Base-by-base conservation (phyloP, 2,888 invertebrate species). In the Allacma fusca region DNA sequence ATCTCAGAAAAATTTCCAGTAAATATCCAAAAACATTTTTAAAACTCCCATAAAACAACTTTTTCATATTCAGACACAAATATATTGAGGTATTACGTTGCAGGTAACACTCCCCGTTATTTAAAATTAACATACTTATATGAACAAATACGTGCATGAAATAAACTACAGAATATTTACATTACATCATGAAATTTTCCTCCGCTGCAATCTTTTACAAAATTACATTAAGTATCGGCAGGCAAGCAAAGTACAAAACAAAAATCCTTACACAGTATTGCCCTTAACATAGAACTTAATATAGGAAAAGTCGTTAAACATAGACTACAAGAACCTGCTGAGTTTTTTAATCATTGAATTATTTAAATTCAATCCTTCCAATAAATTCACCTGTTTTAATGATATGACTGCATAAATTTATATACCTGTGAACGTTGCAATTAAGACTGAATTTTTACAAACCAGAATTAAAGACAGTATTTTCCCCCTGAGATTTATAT, bases 61-160 rank as follows among this genome's bases (percentile, higher is more conserved):
- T n/a, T 50, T 50, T 50, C 50, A 2, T 50, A 5, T 9, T 19
- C n/a, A 50, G 19, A 50, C 50, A 50, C 26, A 23, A 23, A 65
- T 29, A 65, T 28, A 12, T 19, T 65, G 65, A 65, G 65, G 65
- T 65, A 65, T 65, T 65, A 65, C 65, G 65, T 26, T 65, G n/a
- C 24, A 29, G 65, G 65, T 65, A 65, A 65, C 65, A 65, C 65
- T 65, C 24, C 65, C 26, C 28, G 65, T 62, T 62, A 19, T 50
- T 50, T 19, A 50, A 50, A 50, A 50, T 50, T 50, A 50, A 4
- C 34, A 34, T 50, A 50, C 19, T n/a, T 50, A 50, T 50, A 50
- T 50, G 50, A 50, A 13, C 5, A 50, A 50, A 50, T 50, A 5
- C 19, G 19, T 12, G 2, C 34, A 50, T n/a, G n/a, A 12, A 19